Percentiles rank a stretch among this genome's conserved stretches.
These are phyloP conservation scores for Alcedo quadribrachys DNA, from an alignment of 2,797 vertebrate genomes.

Conservation along the genomic window DNA sequence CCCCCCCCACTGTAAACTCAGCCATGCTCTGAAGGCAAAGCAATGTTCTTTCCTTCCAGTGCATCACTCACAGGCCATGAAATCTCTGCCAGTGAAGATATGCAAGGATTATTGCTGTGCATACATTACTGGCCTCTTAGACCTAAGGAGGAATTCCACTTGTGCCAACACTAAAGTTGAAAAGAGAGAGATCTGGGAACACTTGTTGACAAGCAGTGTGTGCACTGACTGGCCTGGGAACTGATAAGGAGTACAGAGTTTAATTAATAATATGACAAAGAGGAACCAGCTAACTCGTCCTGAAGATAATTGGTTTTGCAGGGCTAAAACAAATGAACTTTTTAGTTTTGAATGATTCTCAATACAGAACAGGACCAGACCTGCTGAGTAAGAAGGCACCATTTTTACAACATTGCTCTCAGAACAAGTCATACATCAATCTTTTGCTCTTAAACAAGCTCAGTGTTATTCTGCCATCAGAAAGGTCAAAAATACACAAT, in stretches of 20 bases:
- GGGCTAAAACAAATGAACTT: background rate
- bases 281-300: background rate
- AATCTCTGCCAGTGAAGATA: background rate
- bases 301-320: background rate
- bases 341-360: background rate
- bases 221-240: background rate
- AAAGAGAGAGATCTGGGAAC: background rate
- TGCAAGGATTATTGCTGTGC: background rate
- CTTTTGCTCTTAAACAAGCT: slow-evolving; percentile 30
- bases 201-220: background rate
- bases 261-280: background rate
- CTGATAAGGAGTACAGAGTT: background rate
- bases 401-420: slow-evolving; percentile 6
- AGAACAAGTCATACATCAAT: background rate
- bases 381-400: slow-evolving; percentile 18
- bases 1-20: background rate
- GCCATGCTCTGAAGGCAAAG: background rate
- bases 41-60: background rate
- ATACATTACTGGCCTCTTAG: background rate
- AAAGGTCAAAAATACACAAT: slow-evolving; percentile 7
- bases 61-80: background rate
- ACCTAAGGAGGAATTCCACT: background rate
- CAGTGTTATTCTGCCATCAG: background rate
- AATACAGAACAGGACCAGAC: background rate
- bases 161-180: background rate